Conservation (phyloP, 2,113 vertebrate species). For the Nanger granti region DNA sequence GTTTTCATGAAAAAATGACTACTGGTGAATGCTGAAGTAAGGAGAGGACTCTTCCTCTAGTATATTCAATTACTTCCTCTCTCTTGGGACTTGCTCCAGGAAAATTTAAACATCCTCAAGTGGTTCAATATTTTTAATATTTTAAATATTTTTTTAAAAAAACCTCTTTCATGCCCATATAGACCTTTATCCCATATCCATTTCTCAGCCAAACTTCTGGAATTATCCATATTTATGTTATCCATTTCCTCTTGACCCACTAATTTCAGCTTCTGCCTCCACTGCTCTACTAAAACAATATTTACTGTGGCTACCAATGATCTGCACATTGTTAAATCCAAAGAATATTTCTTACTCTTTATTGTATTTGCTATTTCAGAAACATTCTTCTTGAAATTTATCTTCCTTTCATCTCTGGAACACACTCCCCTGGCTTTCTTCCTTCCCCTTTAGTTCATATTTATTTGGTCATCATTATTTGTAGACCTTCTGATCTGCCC, state of each 20-base stretch:
- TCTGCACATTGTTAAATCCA: neutral
- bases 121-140: neutral
- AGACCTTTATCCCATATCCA: neutral
- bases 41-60: neutral
- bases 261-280: neutral
- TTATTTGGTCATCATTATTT: neutral
- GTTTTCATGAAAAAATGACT: neutral
- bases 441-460: neutral
- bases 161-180: neutral
- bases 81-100: neutral
- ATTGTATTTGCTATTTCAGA: neutral
- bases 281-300: neutral
- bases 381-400: neutral
- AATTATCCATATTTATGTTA: neutral
- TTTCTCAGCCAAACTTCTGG: neutral
- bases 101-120: neutral
- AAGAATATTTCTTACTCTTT: neutral
- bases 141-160: neutral
- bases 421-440: neutral
- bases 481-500: neutral
- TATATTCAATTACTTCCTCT: neutral
- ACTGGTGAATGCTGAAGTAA: neutral
- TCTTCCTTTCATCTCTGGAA: neutral
- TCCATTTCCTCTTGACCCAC: neutral
- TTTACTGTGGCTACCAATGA: neutral